Base-by-base conservation (phyloP, 2,797 vertebrate genomes). In the Hoplostethus atlanticus region DNA sequence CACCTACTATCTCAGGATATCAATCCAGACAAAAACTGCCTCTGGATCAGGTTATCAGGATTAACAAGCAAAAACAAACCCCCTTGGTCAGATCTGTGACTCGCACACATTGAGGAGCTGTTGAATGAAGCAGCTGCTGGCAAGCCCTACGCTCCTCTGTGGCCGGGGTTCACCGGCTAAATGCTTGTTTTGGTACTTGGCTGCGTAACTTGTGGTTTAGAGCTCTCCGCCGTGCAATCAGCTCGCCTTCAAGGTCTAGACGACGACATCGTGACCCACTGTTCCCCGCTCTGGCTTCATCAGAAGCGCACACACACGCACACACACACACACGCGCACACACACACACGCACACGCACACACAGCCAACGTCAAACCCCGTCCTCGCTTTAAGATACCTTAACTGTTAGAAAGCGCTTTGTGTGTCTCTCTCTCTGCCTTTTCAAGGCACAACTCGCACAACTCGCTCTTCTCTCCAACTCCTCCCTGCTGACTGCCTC, bases 101-200 rank as follows among this genome's bases (percentile, higher is more conserved):
- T n/a, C 61, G 11, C 31, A 17, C 60, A 46, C 53, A 30, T 63
- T 10, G 40, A 42, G 40, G 17, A 56, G 56, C 28, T 7, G 64
- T 9, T 62, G 48, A 10, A 31, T 36, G 7, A 25, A 25, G 36
- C 12, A 40, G 44, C 34, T 48, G 4, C 30, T 28, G 30, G 44
- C 30, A 25, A 36, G 12, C 66, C 31, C 13, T 9, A 21, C 28
- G 55, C 66, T 25, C 46, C 36, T 16, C 34, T 51, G n/a, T 16
- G 55, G 44, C 55, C 55, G 48, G 44, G 66, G 55, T 57, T 42
- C 46, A 68, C 40, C n/a, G 6, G 16, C 46, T 68, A 51, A 40
- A 48, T 42, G 54, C 60, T 40, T 56, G 70, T 72, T 84, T 77
- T 68, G 57, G 63, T 56, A 47, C 66, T 50, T 5, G 4, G 15